Conservation (phyloP, 2,113 vertebrate species). For the Antigone vipio region DNA sequence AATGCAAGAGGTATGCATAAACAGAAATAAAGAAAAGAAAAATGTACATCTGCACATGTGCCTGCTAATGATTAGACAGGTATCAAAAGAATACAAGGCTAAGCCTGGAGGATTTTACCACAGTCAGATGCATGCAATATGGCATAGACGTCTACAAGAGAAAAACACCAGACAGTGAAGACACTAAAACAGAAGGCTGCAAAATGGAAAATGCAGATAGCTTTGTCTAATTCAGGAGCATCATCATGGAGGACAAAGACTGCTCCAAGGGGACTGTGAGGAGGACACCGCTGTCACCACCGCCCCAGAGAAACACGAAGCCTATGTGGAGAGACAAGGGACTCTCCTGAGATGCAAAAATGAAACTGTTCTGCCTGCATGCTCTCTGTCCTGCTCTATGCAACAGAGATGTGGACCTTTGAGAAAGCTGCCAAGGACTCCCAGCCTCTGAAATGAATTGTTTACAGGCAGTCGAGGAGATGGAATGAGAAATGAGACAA, state of each 20-base stretch:
- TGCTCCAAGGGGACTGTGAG: not conserved
- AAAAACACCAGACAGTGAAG: not conserved
- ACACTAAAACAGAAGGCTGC: not conserved
- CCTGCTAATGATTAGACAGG: not conserved
- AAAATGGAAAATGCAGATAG: not conserved
- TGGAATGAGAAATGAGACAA: not conserved
- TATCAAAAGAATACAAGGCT: not conserved
- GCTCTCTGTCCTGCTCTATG: rapidly evolving
- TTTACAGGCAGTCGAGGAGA: not conserved
- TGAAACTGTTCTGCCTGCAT: not conserved
- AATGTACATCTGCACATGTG: not conserved
- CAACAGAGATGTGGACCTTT: not conserved
- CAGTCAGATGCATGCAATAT: not conserved
- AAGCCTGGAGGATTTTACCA: not conserved
- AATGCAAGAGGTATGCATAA: not conserved
- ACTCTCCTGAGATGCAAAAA: not conserved
- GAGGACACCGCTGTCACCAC: not conserved
- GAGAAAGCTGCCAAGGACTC: not conserved
- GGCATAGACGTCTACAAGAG: not conserved
- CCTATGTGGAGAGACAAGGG: not conserved
- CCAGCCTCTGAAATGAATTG: not conserved
- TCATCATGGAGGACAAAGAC: not conserved
- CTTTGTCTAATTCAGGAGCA: not conserved
- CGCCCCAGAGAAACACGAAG: not conserved
- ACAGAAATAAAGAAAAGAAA: not conserved